These are phyloP conservation scores for Takifugu bimaculatus DNA, from an alignment of 2,113 vertebrate genomes.

Conservation along the genomic window DNA sequence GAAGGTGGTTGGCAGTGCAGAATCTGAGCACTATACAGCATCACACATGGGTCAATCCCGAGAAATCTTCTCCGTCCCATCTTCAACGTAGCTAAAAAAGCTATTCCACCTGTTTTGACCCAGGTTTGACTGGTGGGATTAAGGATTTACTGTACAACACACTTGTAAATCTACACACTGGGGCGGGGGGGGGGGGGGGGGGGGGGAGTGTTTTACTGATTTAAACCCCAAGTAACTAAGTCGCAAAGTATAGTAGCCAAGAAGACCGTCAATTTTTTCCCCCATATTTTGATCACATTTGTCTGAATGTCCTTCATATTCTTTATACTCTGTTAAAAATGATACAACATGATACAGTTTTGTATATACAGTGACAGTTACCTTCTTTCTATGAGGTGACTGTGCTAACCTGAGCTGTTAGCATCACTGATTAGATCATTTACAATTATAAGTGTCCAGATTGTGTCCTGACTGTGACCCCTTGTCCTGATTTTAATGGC, in stretches of 20 bases:
- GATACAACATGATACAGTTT: no score
- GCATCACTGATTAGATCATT: no score
- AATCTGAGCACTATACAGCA: slow-evolving; percentile 62
- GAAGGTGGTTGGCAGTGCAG: slow-evolving; percentile 66
- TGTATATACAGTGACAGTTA: no score
- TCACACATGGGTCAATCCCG: slow-evolving; percentile 56
- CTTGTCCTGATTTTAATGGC: no score
- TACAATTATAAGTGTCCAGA: no score
- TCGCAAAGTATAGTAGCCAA: slow-evolving; percentile 19
- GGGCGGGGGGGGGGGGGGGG: background rate
- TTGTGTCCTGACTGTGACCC: no score
- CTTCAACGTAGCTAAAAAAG: background rate
- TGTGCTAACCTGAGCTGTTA: no score
- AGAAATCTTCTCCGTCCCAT: slow-evolving; percentile 3
- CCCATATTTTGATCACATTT: no score
- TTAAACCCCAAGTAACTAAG: slow-evolving; percentile 46
- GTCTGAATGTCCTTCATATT: no score
- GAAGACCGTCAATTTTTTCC: background rate
- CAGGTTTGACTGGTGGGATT: slow-evolving; percentile 49
- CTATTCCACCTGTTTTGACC: slow-evolving; percentile 34
- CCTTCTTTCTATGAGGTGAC: no score
- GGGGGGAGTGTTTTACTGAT: slow-evolving; percentile 44
- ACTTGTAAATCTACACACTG: slow-evolving; percentile 51
- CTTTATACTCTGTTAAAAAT: no score
- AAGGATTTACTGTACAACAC: slow-evolving; percentile 67